Percentiles rank a stretch among this genome's conserved stretches.
These are phyloP conservation scores for Gobius niger DNA, from an alignment of 2,113 vertebrate genomes.

Conservation along the genomic window DNA sequence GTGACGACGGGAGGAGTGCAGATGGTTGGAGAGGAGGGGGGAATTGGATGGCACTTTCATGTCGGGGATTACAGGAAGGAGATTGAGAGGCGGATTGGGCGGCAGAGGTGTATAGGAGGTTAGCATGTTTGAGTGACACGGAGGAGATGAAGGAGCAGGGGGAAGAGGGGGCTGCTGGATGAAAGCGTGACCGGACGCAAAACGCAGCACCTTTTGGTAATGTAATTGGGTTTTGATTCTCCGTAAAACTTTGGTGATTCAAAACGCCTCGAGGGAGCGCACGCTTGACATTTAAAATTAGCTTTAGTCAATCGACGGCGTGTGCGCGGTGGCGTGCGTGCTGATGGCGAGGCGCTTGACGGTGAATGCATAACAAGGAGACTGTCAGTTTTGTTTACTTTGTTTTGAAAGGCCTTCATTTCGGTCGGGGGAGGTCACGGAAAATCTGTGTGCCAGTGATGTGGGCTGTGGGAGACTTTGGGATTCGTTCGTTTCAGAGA, in stretches of 20 bases:
- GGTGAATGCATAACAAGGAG: too few relatives aligned
- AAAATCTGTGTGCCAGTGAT: too few relatives aligned
- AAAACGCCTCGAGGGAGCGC: not conserved
- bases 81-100: conserved; percentile 42
- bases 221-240: conserved; percentile 26
- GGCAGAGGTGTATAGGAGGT: conserved; percentile 6
- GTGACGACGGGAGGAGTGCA: conserved; percentile 5
- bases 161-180: conserved; percentile 17
- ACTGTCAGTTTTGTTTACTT: too few relatives aligned
- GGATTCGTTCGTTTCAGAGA: too few relatives aligned
- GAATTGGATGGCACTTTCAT: conserved; percentile 37
- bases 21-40: conserved; percentile 29
- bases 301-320: not conserved
- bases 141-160: conserved; percentile 31
- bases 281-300: not conserved
- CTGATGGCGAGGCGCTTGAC: not conserved
- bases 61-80: conserved; percentile 48
- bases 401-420: too few relatives aligned
- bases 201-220: conserved; percentile 18
- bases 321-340: not conserved
- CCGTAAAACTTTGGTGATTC: conserved; percentile 14
- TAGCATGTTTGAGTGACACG: conserved; percentile 33
- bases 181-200: conserved; percentile 20
- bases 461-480: too few relatives aligned
- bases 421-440: too few relatives aligned